Conservation (phyloP, 2,797 vertebrate species). For the Alca torda region DNA sequence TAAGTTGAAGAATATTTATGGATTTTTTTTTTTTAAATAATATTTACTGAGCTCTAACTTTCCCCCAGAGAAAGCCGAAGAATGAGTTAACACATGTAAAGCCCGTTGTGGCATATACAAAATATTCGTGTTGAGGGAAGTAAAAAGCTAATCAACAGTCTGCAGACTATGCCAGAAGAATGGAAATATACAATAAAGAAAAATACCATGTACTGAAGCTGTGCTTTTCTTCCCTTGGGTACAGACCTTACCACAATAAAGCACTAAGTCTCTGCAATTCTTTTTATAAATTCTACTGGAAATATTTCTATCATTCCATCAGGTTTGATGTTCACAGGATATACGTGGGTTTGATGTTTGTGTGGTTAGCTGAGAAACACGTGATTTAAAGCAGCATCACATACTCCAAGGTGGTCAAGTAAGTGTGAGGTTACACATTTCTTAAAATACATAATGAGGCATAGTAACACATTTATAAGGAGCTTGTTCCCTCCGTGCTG, state of each 20-base stretch:
- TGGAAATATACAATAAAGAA: not conserved
- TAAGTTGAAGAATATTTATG: not conserved
- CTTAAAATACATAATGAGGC: not conserved
- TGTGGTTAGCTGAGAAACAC: not conserved
- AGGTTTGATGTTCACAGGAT: not conserved
- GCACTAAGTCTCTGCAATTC: not conserved
- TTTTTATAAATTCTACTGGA: not conserved
- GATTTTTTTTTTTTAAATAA: not conserved
- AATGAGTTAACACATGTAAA: conserved; percentile 17
- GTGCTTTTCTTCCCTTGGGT: not conserved
- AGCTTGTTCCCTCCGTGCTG: not conserved
- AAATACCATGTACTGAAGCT: not conserved
- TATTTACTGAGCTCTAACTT: not conserved
- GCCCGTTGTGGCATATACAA: not conserved
- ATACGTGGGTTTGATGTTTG: not conserved
- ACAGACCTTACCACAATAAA: not conserved
- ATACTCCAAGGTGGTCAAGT: not conserved
- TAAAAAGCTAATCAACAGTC: not conserved
- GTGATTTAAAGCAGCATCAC: not conserved
- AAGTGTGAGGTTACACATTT: not conserved
- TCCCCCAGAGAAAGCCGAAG: not conserved
- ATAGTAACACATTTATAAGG: not conserved
- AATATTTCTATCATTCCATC: not conserved
- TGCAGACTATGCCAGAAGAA: not conserved
- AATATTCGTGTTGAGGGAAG: not conserved